These are phyloP conservation scores for Danio kyathit DNA, from an alignment of 2,797 vertebrate species.

Conservation along the genomic window DNA sequence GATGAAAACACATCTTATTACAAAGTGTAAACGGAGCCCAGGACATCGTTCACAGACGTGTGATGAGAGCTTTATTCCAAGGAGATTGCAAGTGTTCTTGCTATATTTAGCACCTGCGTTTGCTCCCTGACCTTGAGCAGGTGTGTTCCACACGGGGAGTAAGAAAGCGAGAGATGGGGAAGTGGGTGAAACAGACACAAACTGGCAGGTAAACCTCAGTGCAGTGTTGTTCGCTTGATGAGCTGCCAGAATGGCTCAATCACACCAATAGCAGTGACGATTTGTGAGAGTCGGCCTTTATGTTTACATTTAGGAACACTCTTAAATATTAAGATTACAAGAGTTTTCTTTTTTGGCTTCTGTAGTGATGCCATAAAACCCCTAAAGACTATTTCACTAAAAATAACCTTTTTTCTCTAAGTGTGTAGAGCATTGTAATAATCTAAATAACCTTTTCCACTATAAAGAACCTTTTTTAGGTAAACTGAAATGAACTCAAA, in stretches of 20 bases:
- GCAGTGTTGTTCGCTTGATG: neutral
- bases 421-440: too few relatives aligned
- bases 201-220: constrained; percentile 32
- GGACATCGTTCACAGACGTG: neutral
- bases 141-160: constrained; percentile 28
- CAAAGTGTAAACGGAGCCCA: too few relatives aligned
- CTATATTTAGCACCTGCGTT: constrained; percentile 51
- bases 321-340: too few relatives aligned
- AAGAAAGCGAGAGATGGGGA: neutral
- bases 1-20: too few relatives aligned
- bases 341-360: too few relatives aligned
- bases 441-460: too few relatives aligned
- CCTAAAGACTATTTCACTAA: too few relatives aligned
- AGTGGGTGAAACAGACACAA: constrained; percentile 35
- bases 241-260: constrained; percentile 36
- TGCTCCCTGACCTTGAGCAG: constrained; percentile 54
- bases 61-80: constrained; percentile 30
- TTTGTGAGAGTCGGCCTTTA: neutral
- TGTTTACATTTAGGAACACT: neutral
- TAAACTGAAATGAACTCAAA: too few relatives aligned
- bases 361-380: too few relatives aligned
- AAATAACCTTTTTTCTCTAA: too few relatives aligned
- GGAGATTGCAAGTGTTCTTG: constrained; percentile 26
- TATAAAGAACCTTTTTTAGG: too few relatives aligned
- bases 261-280: neutral